Evolutionary conservation across 2,888 invertebrate genomes (phyloP), one percentile per base, ranked within the genome.

Genomic region (Malacosoma neustria): DNA sequence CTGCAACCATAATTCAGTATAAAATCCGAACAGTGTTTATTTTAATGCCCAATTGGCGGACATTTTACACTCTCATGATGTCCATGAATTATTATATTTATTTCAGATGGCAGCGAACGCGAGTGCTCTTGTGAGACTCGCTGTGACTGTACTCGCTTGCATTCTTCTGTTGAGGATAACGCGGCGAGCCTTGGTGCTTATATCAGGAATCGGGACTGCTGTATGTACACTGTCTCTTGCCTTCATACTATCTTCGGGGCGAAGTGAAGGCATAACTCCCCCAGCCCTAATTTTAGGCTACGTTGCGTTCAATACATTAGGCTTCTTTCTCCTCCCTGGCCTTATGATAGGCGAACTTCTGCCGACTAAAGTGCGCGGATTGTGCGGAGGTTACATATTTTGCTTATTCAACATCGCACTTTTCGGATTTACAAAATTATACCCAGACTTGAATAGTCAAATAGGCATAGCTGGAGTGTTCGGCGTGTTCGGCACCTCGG

Each of bases 331-430:
- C 1, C 84, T 93, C 44, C 93, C 93, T 0, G 92, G 92, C 11
- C 87, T 93, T 14, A 90, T 93, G 90, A 87, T 92, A 11, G 92
- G 92, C 0, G 93, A 94, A 70, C 79, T 93, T 1, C 87, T 93
- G 6, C 93, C 93, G 0, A 90, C 91, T 0, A 90, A 89, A 63
- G 89, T 92, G 2, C 87, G 93, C 11, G 93, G 93, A 1, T 81
- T 92, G 13, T 91, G 91, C 34, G 92, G 93, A 0, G 93, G 93
- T 2, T 88, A 90, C 42, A 91, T 92, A 13, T 93, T 92, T 68
- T 91, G 91, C 54, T 61, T 91, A 0, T 92, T 92, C 72, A 92
- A 93, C 70, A 69, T 91, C 0, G 77, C 87, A 0, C 69, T 93
- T 0, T 94, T 93, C 53, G 86, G 86, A 0, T 87, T 90, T 30